Evolutionary conservation across 2,888 invertebrate species (phyloP), one percentile per base, ranked within the genome.

Genomic region (Danaus chrysippus): DNA sequence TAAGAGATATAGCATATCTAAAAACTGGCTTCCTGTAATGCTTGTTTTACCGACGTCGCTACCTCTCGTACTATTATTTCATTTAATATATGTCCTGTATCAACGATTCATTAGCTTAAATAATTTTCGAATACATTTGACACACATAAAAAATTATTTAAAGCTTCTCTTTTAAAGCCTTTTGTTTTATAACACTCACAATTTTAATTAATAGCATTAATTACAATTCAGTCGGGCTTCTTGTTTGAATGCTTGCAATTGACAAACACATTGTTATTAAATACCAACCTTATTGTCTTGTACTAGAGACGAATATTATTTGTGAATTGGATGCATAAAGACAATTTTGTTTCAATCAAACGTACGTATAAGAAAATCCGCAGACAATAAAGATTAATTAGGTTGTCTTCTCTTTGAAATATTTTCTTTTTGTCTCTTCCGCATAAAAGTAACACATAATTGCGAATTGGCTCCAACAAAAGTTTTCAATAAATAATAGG

Each of bases 341-440:
- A 79, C 73, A 75, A 78, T 76, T 82, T 81, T 76, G 76, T 79
- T 83, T 81, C 82, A 78, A 80, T 79, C 77, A 73, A 72, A 76
- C 72, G 76, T 73, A 76, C 72, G 76, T 79, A 81, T 81, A 76
- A 78, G 76, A 77, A 75, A 78, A 82, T 81, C 76, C 79, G 68
- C 79, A 75, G 77, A 82, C 79, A 82, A 81, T 81, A 77, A 82
- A 75, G 68, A 74, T 75, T 81, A 84, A 84, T 84, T 82, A 79
- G 80, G 70, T 74, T 73, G 72, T 76, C 74, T 72, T 76, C 76
- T 75, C 70, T 73, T 77, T 76, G 73, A 75, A 69, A 66, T 68
- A 67, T 69, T 69, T 71, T 71, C 71, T 66, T 74, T 72, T 62
- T 59, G 43, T 54, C 42, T 53, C 41, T 5, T 49, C 10, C 10